A percentile compares a stretch with the other conserved stretches of the same genome.
phyloP scores from a whole-genome alignment of 2,113 vertebrate genomes.

The Amblyornis subalaris region DNA sequence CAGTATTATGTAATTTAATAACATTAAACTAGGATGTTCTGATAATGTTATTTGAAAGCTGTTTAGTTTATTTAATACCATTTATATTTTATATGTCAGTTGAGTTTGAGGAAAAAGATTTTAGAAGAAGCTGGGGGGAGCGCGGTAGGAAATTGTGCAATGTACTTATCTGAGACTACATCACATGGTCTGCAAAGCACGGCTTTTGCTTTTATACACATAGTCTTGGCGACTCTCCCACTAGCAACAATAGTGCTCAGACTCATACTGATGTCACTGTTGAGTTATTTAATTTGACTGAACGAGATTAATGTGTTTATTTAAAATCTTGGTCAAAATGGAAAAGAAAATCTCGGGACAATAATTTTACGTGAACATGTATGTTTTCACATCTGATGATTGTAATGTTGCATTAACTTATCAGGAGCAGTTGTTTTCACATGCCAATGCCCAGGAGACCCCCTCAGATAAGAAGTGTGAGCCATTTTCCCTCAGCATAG shows the following conservation, averaged over 20 bases:
- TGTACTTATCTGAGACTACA: slow-evolving; percentile 22
- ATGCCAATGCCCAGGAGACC: not conserved
- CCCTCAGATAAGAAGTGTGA: slow-evolving; percentile 42
- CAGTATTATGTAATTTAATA: slow-evolving; percentile 17
- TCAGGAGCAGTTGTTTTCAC: slow-evolving; percentile 51
- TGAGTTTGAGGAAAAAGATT: not conserved
- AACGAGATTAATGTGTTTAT: slow-evolving; percentile 68
- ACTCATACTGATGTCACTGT: slow-evolving; percentile 69
- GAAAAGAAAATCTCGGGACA: slow-evolving; percentile 43
- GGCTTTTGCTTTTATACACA: slow-evolving; percentile 51
- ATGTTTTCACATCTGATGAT: slow-evolving; percentile 56
- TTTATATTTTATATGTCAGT: not conserved
- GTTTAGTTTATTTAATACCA: not conserved
- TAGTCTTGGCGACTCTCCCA: slow-evolving; percentile 46
- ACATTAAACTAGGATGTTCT: slow-evolving; percentile 3
- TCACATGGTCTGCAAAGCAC: not conserved
- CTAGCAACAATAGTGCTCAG: slow-evolving; percentile 54
- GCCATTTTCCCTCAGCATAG: slow-evolving; percentile 6
- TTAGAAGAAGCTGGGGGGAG: not conserved
- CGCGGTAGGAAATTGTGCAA: not conserved
- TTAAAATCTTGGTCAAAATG: slow-evolving; percentile 63
- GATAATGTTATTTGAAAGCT: slow-evolving; percentile 23
- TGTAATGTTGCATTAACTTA: slow-evolving; percentile 54
- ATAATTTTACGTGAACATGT: slow-evolving; percentile 32
- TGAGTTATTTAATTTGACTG: slow-evolving; percentile 68